These are phyloP conservation scores for Euschistus heros DNA, from an alignment of 1,140 invertebrate species.

Conservation along the genomic window DNA sequence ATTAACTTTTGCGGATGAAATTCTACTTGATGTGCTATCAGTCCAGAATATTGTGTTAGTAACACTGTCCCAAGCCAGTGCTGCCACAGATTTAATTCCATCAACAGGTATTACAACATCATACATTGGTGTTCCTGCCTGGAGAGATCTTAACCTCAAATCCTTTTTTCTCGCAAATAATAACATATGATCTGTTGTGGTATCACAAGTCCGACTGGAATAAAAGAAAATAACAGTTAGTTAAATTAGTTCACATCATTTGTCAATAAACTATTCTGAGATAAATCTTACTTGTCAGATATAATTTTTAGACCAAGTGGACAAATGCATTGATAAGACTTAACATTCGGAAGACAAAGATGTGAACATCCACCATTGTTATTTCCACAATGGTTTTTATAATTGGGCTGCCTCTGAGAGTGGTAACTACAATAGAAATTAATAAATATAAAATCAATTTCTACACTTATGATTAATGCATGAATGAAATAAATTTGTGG, in stretches of 20 bases:
- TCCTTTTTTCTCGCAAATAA: conserved; percentile 74
- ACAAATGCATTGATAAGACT: conserved; percentile 64
- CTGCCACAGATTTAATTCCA: conserved; percentile 68
- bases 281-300: conserved; percentile 43
- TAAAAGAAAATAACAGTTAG: no score
- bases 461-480: conserved; percentile 45
- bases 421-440: conserved; percentile 47
- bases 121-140: conserved; percentile 39
- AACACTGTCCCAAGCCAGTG: conserved; percentile 70
- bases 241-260: no score
- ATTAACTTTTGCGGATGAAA: conserved; percentile 65
- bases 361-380: conserved; percentile 81
- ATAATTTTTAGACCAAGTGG: conserved; percentile 70
- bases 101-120: conserved; percentile 67
- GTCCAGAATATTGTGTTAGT: conserved; percentile 79
- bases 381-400: conserved; percentile 54
- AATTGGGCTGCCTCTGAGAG: conserved; percentile 64
- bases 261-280: no score
- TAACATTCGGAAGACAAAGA: conserved; percentile 70
- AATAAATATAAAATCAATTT: conserved; percentile 31
- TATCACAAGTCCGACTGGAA: conserved; percentile 51
- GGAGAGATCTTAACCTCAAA: conserved; percentile 57
- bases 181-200: conserved; percentile 61
- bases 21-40: conserved; percentile 70
- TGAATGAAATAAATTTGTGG: neutral